Percentiles rank a stretch among this genome's conserved stretches.
Conservation (phyloP, 2,888 invertebrate species). For the Sesia apiformis region DNA sequence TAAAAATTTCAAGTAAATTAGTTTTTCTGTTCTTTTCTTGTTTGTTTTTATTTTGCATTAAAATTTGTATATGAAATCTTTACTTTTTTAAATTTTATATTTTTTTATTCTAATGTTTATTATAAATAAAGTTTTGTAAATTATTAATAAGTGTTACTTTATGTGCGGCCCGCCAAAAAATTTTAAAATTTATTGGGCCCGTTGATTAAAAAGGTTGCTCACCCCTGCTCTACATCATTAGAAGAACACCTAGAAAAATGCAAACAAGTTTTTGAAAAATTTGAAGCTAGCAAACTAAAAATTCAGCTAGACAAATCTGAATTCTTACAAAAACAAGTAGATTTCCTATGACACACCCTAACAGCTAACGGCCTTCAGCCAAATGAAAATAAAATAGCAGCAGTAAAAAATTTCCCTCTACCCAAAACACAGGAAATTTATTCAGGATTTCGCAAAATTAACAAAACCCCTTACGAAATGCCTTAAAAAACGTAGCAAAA, state of each 20-base stretch:
- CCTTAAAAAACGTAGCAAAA: conserved; percentile 2
- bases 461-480: conserved; percentile 12
- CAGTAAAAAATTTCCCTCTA: conserved; percentile 8
- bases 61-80: no score
- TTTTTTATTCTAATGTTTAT: no score
- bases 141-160: no score
- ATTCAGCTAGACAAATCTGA: not conserved
- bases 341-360: not conserved
- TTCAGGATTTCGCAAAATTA: conserved; percentile 23
- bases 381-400: conserved; percentile 14
- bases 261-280: not conserved
- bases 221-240: not conserved
- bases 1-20: no score
- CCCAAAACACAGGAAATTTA: conserved; percentile 23
- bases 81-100: no score
- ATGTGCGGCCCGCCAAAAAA: no score
- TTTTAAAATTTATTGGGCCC: no score
- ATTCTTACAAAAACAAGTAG: not conserved
- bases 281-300: not conserved
- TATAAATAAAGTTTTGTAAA: no score
- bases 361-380: conserved; percentile 5
- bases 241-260: not conserved
- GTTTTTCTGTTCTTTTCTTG: no score
- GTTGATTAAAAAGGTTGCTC: no score
- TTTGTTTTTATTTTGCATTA: no score